Conservation (phyloP, 2,888 invertebrate genomes). For the Cyclophora punctaria region DNA sequence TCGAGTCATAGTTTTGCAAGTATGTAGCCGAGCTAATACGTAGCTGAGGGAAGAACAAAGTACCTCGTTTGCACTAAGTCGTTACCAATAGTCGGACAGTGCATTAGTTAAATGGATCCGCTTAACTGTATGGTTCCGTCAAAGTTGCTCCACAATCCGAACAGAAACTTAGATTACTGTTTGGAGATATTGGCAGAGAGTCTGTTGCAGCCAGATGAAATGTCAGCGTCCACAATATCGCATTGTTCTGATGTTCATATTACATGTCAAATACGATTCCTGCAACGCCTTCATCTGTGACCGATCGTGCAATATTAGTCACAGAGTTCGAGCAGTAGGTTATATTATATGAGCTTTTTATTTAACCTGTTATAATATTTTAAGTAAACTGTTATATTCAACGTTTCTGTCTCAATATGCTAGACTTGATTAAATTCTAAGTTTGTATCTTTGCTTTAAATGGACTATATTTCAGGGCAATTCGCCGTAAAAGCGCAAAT, state of each 20-base stretch:
- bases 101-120: constrained; percentile 71
- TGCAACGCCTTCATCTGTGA: too few relatives aligned
- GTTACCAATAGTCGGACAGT: constrained; percentile 69
- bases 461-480: constrained; percentile 14
- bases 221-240: constrained; percentile 33
- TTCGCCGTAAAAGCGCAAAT: constrained; percentile 19
- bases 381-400: too few relatives aligned
- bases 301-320: too few relatives aligned
- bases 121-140: constrained; percentile 53
- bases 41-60: constrained; percentile 61
- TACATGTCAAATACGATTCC: too few relatives aligned
- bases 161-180: constrained; percentile 62
- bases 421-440: too few relatives aligned
- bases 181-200: constrained; percentile 53
- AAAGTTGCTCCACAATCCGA: constrained; percentile 62
- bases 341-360: too few relatives aligned
- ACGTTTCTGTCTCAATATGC: too few relatives aligned
- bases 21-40: constrained; percentile 49
- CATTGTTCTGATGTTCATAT: too few relatives aligned
- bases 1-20: constrained; percentile 7
- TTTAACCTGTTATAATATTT: too few relatives aligned
- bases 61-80: constrained; percentile 66
- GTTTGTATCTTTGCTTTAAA: not conserved
- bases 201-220: constrained; percentile 43
- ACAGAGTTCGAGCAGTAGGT: too few relatives aligned